These are phyloP conservation scores for Volucella bombylans DNA, from an alignment of 2,888 invertebrate genomes.

Conservation along the genomic window DNA sequence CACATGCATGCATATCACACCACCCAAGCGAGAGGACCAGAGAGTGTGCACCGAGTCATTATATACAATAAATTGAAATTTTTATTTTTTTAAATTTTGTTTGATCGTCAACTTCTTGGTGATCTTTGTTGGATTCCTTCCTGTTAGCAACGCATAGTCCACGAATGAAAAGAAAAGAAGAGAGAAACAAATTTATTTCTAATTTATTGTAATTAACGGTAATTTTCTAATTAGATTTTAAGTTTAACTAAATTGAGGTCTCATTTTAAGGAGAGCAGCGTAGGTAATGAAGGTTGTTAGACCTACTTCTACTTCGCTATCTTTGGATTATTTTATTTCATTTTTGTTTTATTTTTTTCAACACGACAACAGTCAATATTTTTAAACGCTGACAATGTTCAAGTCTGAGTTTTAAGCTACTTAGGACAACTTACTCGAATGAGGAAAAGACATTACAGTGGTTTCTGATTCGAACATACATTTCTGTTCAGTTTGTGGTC, in stretches of 20 bases:
- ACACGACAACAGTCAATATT: not conserved
- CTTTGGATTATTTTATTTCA: conserved; percentile 4
- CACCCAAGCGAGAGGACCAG: conserved; percentile 49
- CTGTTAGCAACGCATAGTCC: not conserved
- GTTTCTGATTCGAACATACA: no score
- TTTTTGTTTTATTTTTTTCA: conserved; percentile 22
- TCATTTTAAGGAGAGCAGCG: conserved; percentile 10
- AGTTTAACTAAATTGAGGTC: conserved; percentile 1
- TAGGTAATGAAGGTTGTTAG: conserved; percentile 25
- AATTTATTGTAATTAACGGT: conserved; percentile 64
- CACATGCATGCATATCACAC: conserved; percentile 68
- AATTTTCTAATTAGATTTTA: conserved; percentile 12
- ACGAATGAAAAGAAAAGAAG: not conserved
- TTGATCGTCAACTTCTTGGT: not conserved
- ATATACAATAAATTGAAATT: conserved; percentile 4
- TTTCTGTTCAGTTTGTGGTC: no score
- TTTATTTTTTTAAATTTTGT: conserved; percentile 12
- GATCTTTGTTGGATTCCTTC: conserved; percentile 6
- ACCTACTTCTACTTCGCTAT: no score
- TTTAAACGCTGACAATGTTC: no score
- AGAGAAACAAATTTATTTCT: conserved; percentile 27
- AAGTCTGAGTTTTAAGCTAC: no score
- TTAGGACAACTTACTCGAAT: no score
- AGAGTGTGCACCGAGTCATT: conserved; percentile 43
- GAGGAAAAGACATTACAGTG: no score